These are phyloP conservation scores for Micromesistius poutassou DNA, from an alignment of 2,797 vertebrate genomes.

Conservation along the genomic window DNA sequence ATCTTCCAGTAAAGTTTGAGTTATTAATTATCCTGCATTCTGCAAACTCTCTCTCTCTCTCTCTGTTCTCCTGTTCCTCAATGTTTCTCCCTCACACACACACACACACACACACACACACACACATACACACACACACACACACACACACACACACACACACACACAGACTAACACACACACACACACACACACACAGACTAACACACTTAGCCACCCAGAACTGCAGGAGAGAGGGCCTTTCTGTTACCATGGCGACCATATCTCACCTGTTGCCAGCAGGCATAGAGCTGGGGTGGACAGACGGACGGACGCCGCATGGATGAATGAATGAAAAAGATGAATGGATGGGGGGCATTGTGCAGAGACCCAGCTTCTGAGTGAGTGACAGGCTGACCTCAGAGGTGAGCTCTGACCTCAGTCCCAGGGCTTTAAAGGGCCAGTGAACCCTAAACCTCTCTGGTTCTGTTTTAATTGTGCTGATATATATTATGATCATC, in stretches of 20 bases:
- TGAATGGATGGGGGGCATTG: neutral
- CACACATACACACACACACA: neutral
- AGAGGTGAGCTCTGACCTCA: too few relatives aligned
- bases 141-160: neutral
- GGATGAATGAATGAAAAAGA: constrained; percentile 7
- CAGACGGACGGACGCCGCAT: neutral
- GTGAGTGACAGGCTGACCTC: too few relatives aligned
- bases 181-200: constrained; percentile 1
- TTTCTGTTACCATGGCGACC: constrained; percentile 57
- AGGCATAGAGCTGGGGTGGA: constrained; percentile 26
- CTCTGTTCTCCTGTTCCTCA: too few relatives aligned
- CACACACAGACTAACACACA: neutral
- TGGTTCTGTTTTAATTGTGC: too few relatives aligned
- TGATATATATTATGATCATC: too few relatives aligned
- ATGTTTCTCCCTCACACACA: neutral
- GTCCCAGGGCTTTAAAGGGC: too few relatives aligned
- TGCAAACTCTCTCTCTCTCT: too few relatives aligned
- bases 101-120: neutral
- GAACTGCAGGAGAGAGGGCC: constrained; percentile 34
- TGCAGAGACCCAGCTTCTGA: too few relatives aligned
- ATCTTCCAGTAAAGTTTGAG: neutral
- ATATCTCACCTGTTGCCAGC: constrained; percentile 57
- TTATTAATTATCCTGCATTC: too few relatives aligned
- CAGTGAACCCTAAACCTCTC: too few relatives aligned
- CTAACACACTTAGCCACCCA: constrained; percentile 17